Conservation (phyloP, 2,888 invertebrate genomes). For the Volucella inanis region DNA sequence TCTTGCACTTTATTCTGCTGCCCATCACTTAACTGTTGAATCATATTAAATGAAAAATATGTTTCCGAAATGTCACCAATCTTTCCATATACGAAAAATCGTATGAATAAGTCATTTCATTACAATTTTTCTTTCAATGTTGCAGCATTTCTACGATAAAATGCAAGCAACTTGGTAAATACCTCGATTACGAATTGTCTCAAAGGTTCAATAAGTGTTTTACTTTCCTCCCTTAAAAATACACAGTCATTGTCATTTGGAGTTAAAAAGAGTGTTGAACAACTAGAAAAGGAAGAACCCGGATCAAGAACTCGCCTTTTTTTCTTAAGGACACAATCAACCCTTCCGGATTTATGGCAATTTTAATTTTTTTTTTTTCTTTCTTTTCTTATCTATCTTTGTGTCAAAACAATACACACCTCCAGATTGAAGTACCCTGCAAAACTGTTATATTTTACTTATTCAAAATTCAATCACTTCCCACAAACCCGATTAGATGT, state of each 20-base stretch:
- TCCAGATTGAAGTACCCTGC: slow-evolving; percentile 37
- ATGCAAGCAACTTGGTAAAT: background rate
- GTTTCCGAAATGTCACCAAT: no score
- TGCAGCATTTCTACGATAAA: background rate
- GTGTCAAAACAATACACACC: slow-evolving; percentile 69
- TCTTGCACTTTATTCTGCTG: no score
- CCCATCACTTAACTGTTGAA: no score
- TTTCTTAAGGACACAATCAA: slow-evolving; percentile 50
- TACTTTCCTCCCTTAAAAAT: slow-evolving; percentile 57
- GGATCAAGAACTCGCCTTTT: slow-evolving; percentile 30
- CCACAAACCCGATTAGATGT: slow-evolving; percentile 70
- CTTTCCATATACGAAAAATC: no score
- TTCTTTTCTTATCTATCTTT: slow-evolving; percentile 23
- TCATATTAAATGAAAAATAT: no score
- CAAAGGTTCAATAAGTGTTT: slow-evolving; percentile 53
- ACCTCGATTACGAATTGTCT: slow-evolving; percentile 4
- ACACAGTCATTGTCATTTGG: slow-evolving; percentile 39
- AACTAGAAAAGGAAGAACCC: slow-evolving; percentile 23
- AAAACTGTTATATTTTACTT: slow-evolving; percentile 33
- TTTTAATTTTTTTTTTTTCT: slow-evolving; percentile 17
- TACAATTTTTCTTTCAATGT: no score
- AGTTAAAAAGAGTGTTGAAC: slow-evolving; percentile 18
- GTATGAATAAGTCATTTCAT: no score
- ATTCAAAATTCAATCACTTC: slow-evolving; percentile 61
- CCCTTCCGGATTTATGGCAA: slow-evolving; percentile 70